phyloP scores from a whole-genome alignment of 2,113 vertebrate genomes.

The Capreolus pygargus region DNA sequence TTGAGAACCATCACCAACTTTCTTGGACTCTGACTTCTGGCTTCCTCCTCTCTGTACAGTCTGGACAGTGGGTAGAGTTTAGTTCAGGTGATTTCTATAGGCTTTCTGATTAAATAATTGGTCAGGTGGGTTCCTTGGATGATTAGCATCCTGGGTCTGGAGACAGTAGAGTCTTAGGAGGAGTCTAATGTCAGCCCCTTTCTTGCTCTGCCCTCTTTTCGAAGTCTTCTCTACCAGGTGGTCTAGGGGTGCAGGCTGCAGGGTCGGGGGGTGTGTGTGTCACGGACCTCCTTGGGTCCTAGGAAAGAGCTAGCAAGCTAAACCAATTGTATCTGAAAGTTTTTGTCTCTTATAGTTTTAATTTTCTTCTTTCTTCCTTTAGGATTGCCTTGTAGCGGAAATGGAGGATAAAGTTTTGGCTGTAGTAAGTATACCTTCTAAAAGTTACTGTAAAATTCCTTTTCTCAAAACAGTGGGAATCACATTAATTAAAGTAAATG shows the following conservation, averaged over 20 bases:
- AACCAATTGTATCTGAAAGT: background rate
- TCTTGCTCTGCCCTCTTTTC: background rate
- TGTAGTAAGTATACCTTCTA: constrained; percentile 89
- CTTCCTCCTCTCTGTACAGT: background rate
- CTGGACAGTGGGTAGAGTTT: background rate
- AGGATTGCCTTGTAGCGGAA: constrained; percentile 94
- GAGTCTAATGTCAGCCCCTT: rapidly evolving
- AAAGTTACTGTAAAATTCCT: background rate
- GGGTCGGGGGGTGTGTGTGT: rapidly evolving
- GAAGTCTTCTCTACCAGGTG: rapidly evolving
- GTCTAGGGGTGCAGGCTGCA: too few relatives aligned
- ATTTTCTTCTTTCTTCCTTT: constrained; percentile 63
- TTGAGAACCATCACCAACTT: background rate
- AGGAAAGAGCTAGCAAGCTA: background rate
- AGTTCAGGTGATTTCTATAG: background rate
- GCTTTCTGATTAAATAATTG: background rate
- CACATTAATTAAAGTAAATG: background rate
- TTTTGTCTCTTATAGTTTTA: background rate
- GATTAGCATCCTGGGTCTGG: background rate
- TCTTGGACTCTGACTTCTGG: background rate
- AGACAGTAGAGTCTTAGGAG: background rate
- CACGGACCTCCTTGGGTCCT: background rate
- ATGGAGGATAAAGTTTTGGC: constrained; percentile 98
- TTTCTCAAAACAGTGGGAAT: background rate
- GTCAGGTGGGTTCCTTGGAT: background rate